A percentile compares a stretch with the other conserved stretches of the same genome.
Conservation (phyloP, 30 jellyfish, hydroid and myxozoan species). For the Sanderia malayensis region DNA sequence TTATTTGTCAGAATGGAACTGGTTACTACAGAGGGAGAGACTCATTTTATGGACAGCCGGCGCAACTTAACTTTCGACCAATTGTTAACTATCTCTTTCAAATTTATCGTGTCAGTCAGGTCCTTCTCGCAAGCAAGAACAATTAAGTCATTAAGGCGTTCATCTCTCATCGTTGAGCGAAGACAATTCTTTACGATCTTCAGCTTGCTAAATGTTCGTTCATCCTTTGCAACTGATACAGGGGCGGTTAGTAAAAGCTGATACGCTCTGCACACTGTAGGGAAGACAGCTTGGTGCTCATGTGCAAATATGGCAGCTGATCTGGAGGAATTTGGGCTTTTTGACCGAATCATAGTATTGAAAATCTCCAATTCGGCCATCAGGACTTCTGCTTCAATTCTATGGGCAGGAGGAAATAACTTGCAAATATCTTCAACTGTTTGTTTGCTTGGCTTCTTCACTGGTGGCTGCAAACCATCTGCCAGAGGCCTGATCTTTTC, state of each 20-base stretch:
- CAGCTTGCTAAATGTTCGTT: slow-evolving; percentile 39
- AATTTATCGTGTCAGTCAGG: slow-evolving; percentile 25
- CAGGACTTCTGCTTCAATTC: slow-evolving; percentile 1
- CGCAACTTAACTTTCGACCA: slow-evolving; percentile 36
- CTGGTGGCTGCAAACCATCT: slow-evolving; percentile 31
- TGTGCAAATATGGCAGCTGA: background rate
- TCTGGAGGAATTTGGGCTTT: background rate
- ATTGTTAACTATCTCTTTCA: slow-evolving; percentile 14
- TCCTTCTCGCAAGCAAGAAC: slow-evolving; percentile 44
- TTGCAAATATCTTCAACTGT: slow-evolving; percentile 14
- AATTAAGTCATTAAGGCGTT: slow-evolving; percentile 30
- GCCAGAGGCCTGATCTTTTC: slow-evolving; percentile 31
- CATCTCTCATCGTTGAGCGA: slow-evolving; percentile 42
- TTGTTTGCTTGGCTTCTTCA: slow-evolving; percentile 17
- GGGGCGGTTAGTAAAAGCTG: slow-evolving; percentile 30
- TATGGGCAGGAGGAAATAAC: slow-evolving; percentile 6
- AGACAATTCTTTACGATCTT: slow-evolving; percentile 37
- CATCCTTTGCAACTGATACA: slow-evolving; percentile 35
- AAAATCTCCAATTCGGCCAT: background rate
- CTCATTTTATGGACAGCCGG: slow-evolving; percentile 16
- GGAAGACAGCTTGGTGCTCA: slow-evolving; percentile 11
- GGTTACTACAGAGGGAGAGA: too few species aligned
- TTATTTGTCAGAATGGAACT: too few species aligned
- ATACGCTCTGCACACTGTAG: slow-evolving; percentile 32
- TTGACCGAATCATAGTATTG: background rate